These are phyloP conservation scores for Ciconia boyciana DNA, from an alignment of 2,113 vertebrate species.

Conservation along the genomic window DNA sequence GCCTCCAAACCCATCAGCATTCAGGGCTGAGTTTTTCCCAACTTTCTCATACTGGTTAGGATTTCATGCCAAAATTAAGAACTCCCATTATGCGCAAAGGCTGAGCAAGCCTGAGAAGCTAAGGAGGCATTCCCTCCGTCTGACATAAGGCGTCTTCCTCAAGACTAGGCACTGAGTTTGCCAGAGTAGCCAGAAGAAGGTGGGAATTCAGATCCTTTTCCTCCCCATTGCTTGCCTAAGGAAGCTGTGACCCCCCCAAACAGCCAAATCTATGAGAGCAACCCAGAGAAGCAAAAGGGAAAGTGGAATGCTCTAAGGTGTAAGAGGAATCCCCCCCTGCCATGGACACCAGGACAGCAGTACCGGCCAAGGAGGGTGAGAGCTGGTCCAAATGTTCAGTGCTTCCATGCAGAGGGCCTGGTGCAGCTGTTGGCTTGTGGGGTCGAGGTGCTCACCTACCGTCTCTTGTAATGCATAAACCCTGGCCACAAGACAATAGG, in stretches of 20 bases:
- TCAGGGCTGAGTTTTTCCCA: neutral
- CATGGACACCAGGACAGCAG: neutral
- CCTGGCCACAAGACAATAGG: neutral
- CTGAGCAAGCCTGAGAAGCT: neutral
- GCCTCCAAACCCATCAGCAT: neutral
- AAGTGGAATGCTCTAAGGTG: neutral
- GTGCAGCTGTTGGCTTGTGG: neutral
- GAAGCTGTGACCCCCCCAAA: neutral
- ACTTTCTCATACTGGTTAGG: neutral
- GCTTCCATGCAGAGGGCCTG: neutral
- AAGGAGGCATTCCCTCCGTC: neutral
- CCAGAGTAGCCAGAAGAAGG: neutral
- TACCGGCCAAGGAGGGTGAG: neutral
- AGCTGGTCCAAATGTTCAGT: neutral
- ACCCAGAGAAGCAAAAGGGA: neutral
- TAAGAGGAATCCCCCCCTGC: neutral
- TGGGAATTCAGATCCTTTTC: neutral
- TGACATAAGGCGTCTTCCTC: neutral
- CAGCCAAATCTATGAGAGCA: neutral
- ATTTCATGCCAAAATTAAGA: neutral
- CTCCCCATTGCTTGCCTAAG: neutral
- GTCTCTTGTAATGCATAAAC: neutral
- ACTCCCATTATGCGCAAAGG: neutral
- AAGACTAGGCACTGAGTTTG: neutral
- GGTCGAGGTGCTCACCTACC: neutral